A percentile compares a stretch with the other conserved stretches of the same genome.
Conservation (phyloP, 2,113 vertebrate species). For the Neolamprologus fasciatus region DNA sequence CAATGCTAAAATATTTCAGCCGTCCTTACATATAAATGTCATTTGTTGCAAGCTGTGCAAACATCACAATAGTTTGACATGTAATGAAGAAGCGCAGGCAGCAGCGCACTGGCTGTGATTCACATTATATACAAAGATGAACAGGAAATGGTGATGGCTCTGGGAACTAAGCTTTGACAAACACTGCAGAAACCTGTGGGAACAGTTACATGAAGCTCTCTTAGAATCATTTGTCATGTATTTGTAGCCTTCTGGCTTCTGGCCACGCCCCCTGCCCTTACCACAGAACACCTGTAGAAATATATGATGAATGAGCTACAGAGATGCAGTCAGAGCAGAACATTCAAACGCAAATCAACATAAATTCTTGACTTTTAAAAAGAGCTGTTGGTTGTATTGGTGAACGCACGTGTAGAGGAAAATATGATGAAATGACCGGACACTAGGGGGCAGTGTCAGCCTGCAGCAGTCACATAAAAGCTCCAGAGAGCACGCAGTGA, state of each 20-base stretch:
- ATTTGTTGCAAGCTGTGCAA: not conserved
- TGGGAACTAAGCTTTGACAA: not conserved
- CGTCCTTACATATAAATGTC: not conserved
- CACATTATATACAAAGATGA: slow-evolving; percentile 31
- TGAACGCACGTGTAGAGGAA: not conserved
- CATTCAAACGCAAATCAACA: not conserved
- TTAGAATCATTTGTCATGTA: not conserved
- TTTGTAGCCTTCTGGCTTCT: not conserved
- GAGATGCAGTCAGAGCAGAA: not conserved
- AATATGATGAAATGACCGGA: not conserved
- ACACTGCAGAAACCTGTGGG: not conserved
- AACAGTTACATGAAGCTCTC: not conserved
- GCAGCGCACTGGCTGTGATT: slow-evolving; percentile 17
- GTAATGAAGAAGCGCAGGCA: not conserved
- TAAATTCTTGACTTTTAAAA: not conserved
- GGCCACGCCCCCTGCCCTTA: not conserved
- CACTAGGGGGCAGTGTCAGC: slow-evolving; percentile 42
- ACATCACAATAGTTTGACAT: not conserved
- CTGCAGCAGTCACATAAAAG: not conserved
- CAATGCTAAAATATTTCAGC: not conserved
- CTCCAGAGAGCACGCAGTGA: not conserved
- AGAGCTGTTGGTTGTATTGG: not conserved
- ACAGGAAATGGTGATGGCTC: not conserved
- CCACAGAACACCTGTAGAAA: not conserved
- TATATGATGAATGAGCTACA: not conserved